Base-by-base conservation (phyloP, 2,113 vertebrate genomes). In the Cyanoliseus patagonus region DNA sequence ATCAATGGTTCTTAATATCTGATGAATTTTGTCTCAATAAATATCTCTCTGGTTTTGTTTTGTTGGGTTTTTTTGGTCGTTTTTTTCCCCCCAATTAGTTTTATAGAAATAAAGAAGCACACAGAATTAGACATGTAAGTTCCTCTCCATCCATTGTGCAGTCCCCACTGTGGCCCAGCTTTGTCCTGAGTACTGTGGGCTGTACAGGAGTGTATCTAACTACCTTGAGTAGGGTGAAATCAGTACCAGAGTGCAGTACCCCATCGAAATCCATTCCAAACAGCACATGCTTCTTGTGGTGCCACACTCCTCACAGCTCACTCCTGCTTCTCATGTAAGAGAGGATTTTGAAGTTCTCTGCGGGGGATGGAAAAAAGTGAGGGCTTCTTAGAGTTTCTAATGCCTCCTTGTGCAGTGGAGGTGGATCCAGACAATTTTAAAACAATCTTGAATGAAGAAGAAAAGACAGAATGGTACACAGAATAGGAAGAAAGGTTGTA, bases 261-360 rank as follows among this genome's bases (percentile, higher is more conserved):
- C 35, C 30, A 41, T 46, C 33, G 33, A 51, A 72, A 80, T 39
- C 44, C 24, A 17, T 70, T 75, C 55, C 61, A 39, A 81, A 78
- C 16, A 84, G 28, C 35, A 85, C 6, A 23, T 2, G 2, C 37
- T 68, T 44, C 6, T 61, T 28, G 11, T 55, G 14, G 2, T 59
- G 47, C 6, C 30, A 41, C 11, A 6, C 15, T 86, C 25, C 42
- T 63, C 57, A 30, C 35, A 37, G 6, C 31, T 62, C 37, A 3
- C 15, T 83, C 10, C 28, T 0, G 0, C 33, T 52, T 64, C 13
- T 35, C 15, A 4, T 53, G 6, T 3, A 10, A 8, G 47, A 55
- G 33, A 61, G 39, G 17, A 35, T 78, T 90, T 86, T 59, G 28
- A 78, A 90, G 46, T 4, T 78, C 8, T 63, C 7, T 33, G 27